Conservation (phyloP, 2,888 invertebrate genomes). For the Tupiocoris notatus region DNA sequence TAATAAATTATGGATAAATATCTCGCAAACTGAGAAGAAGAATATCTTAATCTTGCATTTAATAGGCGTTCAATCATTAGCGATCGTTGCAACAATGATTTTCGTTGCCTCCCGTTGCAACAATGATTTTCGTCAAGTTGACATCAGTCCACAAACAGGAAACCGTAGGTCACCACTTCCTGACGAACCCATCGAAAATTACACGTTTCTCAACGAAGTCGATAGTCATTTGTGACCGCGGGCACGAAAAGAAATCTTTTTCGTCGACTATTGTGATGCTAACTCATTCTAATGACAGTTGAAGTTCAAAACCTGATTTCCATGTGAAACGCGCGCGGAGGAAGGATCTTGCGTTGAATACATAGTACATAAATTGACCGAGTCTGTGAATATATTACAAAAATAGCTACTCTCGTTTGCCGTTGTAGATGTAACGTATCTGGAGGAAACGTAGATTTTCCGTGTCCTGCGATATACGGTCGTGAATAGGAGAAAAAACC, state of each 20-base stretch:
- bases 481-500: not conserved
- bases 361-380: conserved; percentile 25
- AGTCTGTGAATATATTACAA: conserved; percentile 17
- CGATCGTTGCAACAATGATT: too few relatives aligned
- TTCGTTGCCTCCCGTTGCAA: too few relatives aligned
- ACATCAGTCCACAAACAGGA: too few relatives aligned
- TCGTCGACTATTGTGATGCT: conserved; percentile 30
- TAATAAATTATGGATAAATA: too few relatives aligned
- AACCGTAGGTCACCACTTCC: conserved; percentile 14
- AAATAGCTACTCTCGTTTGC: conserved; percentile 6
- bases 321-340: conserved; percentile 23
- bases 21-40: too few relatives aligned
- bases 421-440: not conserved
- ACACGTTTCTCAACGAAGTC: not conserved
- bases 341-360: conserved; percentile 6
- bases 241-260: conserved; percentile 4
- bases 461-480: not conserved
- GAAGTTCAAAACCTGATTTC: conserved; percentile 37
- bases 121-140: too few relatives aligned
- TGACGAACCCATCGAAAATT: not conserved
- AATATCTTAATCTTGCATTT: too few relatives aligned
- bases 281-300: conserved; percentile 35
- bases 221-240: not conserved
- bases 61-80: too few relatives aligned
- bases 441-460: not conserved